phyloP scores from a whole-genome alignment of 2,888 invertebrate species.

The Ectemnius cavifrons region DNA sequence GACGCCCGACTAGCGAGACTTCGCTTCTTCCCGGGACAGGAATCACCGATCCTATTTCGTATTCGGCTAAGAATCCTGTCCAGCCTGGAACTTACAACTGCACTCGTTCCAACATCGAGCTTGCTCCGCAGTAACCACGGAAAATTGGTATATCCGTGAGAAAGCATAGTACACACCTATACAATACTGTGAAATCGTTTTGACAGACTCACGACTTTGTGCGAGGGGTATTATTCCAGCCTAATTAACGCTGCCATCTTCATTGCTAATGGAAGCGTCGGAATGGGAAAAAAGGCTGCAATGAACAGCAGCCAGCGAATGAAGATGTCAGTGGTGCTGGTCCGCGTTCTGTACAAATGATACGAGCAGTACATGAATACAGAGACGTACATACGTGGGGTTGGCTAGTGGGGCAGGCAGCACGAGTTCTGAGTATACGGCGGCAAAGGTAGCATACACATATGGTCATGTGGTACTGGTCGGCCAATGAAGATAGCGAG shows the following conservation, averaged over 20 bases:
- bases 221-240: too few relatives aligned
- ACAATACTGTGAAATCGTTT: too few relatives aligned
- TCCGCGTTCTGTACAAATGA: not conserved
- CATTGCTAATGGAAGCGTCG: not conserved
- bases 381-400: not conserved
- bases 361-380: too few relatives aligned
- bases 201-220: not conserved
- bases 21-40: constrained; percentile 28
- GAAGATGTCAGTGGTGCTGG: not conserved
- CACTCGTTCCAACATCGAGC: constrained; percentile 17
- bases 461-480: not conserved
- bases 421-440: not conserved
- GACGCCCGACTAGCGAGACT: constrained; percentile 31
- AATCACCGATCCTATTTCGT: constrained; percentile 50
- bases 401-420: not conserved
- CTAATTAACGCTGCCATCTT: too few relatives aligned
- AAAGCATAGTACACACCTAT: not conserved
- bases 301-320: not conserved
- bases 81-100: constrained; percentile 21
- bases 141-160: not conserved
- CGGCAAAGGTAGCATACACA: not conserved
- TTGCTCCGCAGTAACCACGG: not conserved
- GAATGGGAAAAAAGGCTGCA: constrained; percentile 1
- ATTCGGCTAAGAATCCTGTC: constrained; percentile 27
- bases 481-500: constrained; percentile 46